Conservation (phyloP, 2,797 vertebrate species). For the Acipenser ruthenus region DNA sequence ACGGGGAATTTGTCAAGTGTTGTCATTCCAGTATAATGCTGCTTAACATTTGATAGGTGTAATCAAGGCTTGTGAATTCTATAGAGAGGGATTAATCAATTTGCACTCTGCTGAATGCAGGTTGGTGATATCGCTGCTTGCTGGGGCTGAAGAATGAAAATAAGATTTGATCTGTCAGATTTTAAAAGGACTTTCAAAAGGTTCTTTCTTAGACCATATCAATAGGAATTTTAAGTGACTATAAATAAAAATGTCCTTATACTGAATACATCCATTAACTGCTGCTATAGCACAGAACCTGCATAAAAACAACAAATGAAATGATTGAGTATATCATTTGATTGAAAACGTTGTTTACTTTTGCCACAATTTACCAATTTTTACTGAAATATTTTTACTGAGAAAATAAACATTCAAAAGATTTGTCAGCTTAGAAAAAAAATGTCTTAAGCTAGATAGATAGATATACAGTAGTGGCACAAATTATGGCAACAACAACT, state of each 20-base stretch:
- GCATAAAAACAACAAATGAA: no score
- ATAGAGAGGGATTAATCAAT: slow-evolving; percentile 92
- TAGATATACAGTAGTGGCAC: no score
- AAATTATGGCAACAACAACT: no score
- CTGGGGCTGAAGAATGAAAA: slow-evolving; percentile 60
- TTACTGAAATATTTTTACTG: no score
- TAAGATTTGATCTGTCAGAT: slow-evolving; percentile 90
- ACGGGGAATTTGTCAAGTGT: slow-evolving; percentile 87
- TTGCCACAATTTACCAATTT: no score
- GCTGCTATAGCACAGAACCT: no score
- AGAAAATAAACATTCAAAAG: no score
- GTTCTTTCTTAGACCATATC: slow-evolving; percentile 45
- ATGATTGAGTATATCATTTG: no score
- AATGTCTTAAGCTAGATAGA: no score
- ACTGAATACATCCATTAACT: slow-evolving; percentile 9
- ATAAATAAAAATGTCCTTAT: slow-evolving; percentile 59
- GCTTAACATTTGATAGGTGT: slow-evolving; percentile 86
- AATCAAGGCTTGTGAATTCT: slow-evolving; percentile 92
- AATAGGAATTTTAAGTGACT: slow-evolving; percentile 55
- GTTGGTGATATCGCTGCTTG: slow-evolving; percentile 71
- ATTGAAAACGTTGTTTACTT: no score
- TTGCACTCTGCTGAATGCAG: slow-evolving; percentile 75
- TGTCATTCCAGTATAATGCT: slow-evolving; percentile 91
- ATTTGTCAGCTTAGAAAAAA: no score
- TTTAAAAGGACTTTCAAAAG: slow-evolving; percentile 38